Evolutionary conservation across 2,113 vertebrate genomes (phyloP).

Genomic region (Cacatua alba): DNA sequence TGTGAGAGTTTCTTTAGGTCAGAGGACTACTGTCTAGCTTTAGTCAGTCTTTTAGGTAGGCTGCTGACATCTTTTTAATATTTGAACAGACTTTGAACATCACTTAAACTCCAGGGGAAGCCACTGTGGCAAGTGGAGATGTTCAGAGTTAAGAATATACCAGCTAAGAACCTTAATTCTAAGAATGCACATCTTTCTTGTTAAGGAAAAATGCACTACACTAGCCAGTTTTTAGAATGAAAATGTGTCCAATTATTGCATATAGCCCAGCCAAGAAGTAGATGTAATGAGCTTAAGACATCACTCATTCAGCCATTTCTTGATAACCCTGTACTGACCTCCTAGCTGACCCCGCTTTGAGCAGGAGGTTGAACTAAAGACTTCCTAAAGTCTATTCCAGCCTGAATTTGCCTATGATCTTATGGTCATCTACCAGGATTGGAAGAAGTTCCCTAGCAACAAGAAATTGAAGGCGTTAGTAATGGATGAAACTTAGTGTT

Average conservation of each 20-base stretch:
- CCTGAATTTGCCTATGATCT: slow-evolving; percentile 33
- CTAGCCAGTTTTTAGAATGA: background rate
- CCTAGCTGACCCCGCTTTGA: background rate
- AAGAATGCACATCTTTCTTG: slow-evolving; percentile 6
- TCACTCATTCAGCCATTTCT: slow-evolving; percentile 21
- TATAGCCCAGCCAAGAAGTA: background rate
- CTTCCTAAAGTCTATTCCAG: slow-evolving; percentile 28
- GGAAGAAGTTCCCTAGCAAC: slow-evolving; percentile 58
- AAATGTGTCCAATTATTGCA: slow-evolving; percentile 17
- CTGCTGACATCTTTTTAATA: background rate
- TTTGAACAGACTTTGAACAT: slow-evolving; percentile 24
- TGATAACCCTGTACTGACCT: background rate
- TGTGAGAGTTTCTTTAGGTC: slow-evolving; percentile 9
- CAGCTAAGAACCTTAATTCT: background rate
- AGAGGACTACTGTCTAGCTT: background rate
- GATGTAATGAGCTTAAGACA: background rate
- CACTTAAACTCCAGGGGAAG: background rate
- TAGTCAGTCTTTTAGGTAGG: background rate
- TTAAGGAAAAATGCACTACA: background rate
- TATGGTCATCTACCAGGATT: background rate
- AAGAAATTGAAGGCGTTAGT: slow-evolving; percentile 11
- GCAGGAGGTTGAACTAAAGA: slow-evolving; percentile 6
- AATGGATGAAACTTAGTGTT: background rate
- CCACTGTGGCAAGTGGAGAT: background rate
- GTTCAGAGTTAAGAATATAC: background rate